phyloP scores from a whole-genome alignment of 1,140 invertebrate species.

The Drosophila obscura region DNA sequence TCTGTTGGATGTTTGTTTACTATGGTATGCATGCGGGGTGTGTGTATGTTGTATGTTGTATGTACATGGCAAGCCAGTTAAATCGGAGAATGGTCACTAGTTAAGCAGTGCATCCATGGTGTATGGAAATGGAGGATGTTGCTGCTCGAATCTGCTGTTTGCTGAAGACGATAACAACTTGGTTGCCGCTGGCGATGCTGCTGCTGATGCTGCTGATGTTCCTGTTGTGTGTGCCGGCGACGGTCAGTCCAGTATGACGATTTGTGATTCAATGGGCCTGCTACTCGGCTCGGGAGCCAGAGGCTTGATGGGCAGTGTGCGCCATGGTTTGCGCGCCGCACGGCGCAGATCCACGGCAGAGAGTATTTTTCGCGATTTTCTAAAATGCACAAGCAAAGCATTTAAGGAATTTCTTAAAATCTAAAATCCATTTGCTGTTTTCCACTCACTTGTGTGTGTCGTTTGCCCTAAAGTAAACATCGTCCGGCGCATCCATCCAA shows the following conservation, averaged over 20 bases:
- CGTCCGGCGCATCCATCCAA: slow-evolving; percentile 99
- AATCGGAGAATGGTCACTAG: slow-evolving; percentile 80
- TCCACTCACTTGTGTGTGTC: slow-evolving; percentile 93
- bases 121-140: slow-evolving; percentile 85
- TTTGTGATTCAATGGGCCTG: slow-evolving; percentile 86
- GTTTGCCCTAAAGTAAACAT: slow-evolving; percentile 97
- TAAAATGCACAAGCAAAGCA: slow-evolving; percentile 82
- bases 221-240: slow-evolving; percentile 63
- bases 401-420: background rate
- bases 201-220: slow-evolving; percentile 30
- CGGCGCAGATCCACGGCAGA: slow-evolving; percentile 92
- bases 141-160: slow-evolving; percentile 70
- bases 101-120: slow-evolving; percentile 87
- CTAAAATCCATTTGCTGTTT: background rate
- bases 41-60: slow-evolving; percentile 46
- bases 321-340: slow-evolving; percentile 96
- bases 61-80: slow-evolving; percentile 78
- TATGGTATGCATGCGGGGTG: slow-evolving; percentile 35
- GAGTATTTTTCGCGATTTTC: slow-evolving; percentile 92
- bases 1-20: slow-evolving; percentile 27
- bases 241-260: slow-evolving; percentile 89
- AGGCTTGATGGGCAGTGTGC: slow-evolving; percentile 85
- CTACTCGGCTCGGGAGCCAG: slow-evolving; percentile 65
- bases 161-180: slow-evolving; percentile 69
- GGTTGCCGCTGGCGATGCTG: slow-evolving; percentile 60